These are phyloP conservation scores for Lepidurus arcticus DNA, from an alignment of 1,140 invertebrate genomes.

Conservation along the genomic window DNA sequence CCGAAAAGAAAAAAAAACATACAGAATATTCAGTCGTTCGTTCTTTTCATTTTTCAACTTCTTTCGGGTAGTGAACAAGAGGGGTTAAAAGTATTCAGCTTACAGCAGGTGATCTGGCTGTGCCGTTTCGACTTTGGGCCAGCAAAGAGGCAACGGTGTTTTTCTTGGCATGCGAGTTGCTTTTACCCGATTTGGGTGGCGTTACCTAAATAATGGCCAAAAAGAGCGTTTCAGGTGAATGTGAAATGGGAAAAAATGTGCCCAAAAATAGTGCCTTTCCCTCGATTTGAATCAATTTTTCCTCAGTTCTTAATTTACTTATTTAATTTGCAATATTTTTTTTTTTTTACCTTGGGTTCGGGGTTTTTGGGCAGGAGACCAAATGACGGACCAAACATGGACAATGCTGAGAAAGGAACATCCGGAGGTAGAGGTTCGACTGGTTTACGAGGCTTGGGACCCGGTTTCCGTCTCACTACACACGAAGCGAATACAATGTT, in stretches of 20 bases:
- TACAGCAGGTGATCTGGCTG: constrained; percentile 12
- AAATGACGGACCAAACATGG: constrained; percentile 10
- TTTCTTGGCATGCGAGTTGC: constrained; percentile 60
- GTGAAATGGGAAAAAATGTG: too few species aligned
- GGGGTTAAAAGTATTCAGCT: not conserved
- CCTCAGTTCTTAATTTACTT: not conserved
- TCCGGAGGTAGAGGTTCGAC: constrained; percentile 5
- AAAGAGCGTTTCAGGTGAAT: not conserved
- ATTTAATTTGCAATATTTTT: not conserved
- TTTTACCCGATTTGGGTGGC: not conserved
- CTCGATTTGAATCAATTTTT: too few species aligned
- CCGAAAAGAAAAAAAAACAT: not conserved
- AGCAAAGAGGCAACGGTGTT: constrained; percentile 81
- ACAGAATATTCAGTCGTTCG: too few species aligned
- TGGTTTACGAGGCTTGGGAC: not conserved
- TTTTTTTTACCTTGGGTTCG: not conserved
- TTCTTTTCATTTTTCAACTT: too few species aligned
- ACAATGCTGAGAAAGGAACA: constrained; percentile 11
- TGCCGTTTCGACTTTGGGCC: constrained; percentile 61
- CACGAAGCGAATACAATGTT: not conserved
- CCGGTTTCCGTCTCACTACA: constrained; percentile 3
- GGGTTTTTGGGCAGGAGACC: constrained; percentile 1
- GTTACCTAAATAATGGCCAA: not conserved
- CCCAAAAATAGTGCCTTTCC: too few species aligned
- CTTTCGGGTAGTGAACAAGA: not conserved